These are phyloP conservation scores for Phacellophora camtschatica DNA, from an alignment of 30 jellyfish, hydroid and myxozoan species.

Conservation along the genomic window DNA sequence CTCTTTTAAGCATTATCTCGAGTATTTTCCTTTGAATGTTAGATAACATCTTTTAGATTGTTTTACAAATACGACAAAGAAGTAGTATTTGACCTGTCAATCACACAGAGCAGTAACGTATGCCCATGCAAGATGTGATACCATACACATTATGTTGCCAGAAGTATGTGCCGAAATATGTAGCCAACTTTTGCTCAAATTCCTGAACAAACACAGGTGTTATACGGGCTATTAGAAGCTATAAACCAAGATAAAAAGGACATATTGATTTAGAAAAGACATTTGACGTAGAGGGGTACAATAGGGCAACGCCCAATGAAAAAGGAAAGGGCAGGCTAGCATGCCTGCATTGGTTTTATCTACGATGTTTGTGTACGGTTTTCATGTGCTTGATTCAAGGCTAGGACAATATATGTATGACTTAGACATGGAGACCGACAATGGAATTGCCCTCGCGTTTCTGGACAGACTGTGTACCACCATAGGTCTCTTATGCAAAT, in stretches of 20 bases:
- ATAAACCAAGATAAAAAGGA: background rate
- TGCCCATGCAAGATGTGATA: too few relatives aligned
- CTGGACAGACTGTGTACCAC: slow-evolving; percentile 34
- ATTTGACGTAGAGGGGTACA: slow-evolving; percentile 16
- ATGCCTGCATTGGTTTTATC: slow-evolving; percentile 3
- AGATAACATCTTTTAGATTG: too few relatives aligned
- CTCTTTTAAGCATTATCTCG: too few relatives aligned
- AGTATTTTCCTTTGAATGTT: too few relatives aligned
- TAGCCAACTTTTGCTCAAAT: background rate
- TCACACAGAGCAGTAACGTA: too few relatives aligned
- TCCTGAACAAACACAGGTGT: slow-evolving; percentile 60
- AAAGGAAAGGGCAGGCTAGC: slow-evolving; percentile 12
- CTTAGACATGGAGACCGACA: slow-evolving; percentile 31
- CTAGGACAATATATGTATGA: slow-evolving; percentile 18
- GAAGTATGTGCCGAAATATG: background rate
- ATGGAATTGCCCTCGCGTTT: slow-evolving; percentile 52
- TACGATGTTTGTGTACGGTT: slow-evolving; percentile 20
- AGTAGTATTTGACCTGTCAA: too few relatives aligned
- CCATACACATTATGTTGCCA: background rate
- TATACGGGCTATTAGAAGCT: background rate
- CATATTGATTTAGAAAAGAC: slow-evolving; percentile 8
- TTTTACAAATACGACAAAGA: too few relatives aligned
- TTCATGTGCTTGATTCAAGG: slow-evolving; percentile 51
- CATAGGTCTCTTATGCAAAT: slow-evolving; percentile 54
- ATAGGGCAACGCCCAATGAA: slow-evolving; percentile 55